Evolutionary conservation across 2,113 vertebrate genomes (phyloP).

Genomic region (mouse (Mus musculus)): DNA sequence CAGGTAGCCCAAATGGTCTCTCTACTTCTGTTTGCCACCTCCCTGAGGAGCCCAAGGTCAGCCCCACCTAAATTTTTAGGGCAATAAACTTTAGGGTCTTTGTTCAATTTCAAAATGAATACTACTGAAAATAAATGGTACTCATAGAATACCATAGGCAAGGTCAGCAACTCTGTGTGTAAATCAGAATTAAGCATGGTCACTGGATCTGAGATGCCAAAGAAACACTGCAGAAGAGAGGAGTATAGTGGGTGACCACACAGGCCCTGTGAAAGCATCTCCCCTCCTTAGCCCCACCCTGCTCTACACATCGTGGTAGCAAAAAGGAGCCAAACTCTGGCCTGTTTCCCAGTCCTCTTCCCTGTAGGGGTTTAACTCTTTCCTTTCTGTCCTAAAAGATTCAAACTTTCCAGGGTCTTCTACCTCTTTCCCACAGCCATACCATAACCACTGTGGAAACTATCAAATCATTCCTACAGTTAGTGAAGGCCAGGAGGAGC

Average conservation of each 20-base stretch:
- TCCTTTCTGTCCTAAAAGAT: slow-evolving; percentile 10
- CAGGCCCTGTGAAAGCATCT: background rate
- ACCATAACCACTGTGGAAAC: background rate
- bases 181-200: background rate
- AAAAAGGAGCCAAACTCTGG: background rate
- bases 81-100: background rate
- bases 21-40: background rate
- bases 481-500: background rate
- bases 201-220: background rate
- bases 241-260: too few species aligned
- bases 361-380: background rate
- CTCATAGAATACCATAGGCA: background rate
- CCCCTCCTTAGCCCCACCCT: background rate
- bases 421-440: background rate
- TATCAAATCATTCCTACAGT: background rate
- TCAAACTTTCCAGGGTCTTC: background rate
- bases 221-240: background rate
- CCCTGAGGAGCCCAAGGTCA: background rate
- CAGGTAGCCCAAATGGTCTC: too few species aligned
- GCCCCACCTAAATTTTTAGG: background rate
- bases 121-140: background rate
- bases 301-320: background rate
- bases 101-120: slow-evolving; percentile 23
- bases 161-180: background rate
- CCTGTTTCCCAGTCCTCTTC: background rate